Percentiles rank a stretch among this genome's conserved stretches.
These are phyloP conservation scores for Octomys mimax DNA, from an alignment of 2,797 vertebrate genomes.

Conservation along the genomic window DNA sequence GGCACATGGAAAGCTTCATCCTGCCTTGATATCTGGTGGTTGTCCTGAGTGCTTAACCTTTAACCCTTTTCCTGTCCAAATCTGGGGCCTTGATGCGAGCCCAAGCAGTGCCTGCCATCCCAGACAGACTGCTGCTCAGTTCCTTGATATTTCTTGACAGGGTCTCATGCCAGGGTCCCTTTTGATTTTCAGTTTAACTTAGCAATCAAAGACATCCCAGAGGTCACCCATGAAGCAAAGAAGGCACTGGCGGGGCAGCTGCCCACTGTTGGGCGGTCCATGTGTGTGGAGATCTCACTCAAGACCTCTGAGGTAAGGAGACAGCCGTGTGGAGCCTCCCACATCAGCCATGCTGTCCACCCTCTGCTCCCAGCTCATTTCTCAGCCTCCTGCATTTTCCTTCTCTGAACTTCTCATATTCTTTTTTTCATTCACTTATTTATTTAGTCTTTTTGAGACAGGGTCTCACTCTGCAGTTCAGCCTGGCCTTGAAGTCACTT, in stretches of 20 bases:
- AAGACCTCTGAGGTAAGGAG: constrained; percentile 97
- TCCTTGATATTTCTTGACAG: background rate
- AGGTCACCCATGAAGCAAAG: constrained; percentile 99
- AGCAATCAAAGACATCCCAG: constrained; percentile 99
- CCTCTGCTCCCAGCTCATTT: background rate
- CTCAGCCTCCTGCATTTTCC: background rate
- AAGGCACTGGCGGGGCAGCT: constrained; percentile 98
- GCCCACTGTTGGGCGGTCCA: constrained; percentile 96
- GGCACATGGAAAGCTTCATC: constrained; percentile 40
- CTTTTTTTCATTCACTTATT: background rate
- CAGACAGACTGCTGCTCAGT: background rate
- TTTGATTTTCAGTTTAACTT: constrained; percentile 95
- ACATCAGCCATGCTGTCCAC: background rate
- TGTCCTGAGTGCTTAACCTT: background rate
- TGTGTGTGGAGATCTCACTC: constrained; percentile 99
- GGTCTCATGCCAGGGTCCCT: constrained; percentile 47
- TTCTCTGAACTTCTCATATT: constrained; percentile 21
- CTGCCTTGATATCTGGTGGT: constrained; percentile 1
- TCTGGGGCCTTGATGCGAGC: background rate
- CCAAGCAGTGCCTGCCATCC: background rate
- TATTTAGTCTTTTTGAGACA: too few relatives aligned
- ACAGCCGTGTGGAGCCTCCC: background rate
- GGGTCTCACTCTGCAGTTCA: too few relatives aligned
- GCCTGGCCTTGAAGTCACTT: too few relatives aligned
- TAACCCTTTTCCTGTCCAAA: constrained; percentile 6